phyloP scores from a whole-genome alignment of 2,888 invertebrate genomes.

The Dendrolimus houi region DNA sequence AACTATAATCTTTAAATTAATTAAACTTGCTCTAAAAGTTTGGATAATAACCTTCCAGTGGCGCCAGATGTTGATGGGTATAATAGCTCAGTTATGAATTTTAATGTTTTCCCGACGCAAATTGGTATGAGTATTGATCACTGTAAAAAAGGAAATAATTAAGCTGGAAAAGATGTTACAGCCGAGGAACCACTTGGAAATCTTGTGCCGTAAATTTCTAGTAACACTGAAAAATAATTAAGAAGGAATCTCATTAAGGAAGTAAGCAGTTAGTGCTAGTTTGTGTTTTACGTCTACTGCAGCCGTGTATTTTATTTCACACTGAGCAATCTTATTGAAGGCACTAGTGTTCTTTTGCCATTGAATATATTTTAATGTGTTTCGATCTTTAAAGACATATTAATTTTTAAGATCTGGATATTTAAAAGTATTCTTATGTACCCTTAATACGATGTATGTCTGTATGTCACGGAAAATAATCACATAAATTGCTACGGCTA shows the following conservation, averaged over 20 bases:
- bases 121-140: slow-evolving; percentile 64
- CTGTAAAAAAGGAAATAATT: slow-evolving; percentile 59
- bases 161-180: slow-evolving; percentile 53
- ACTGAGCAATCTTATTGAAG: neutral
- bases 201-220: slow-evolving; percentile 44
- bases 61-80: slow-evolving; percentile 66
- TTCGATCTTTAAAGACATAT: neutral
- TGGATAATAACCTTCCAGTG: slow-evolving; percentile 45
- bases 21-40: neutral
- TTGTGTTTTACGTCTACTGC: slow-evolving; percentile 7
- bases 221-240: slow-evolving; percentile 56
- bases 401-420: neutral
- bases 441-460: no score
- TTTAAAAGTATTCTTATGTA: no score
- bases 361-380: neutral
- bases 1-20: neutral
- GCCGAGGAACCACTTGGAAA: slow-evolving; percentile 44
- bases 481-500: no score
- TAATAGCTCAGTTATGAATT: slow-evolving; percentile 67
- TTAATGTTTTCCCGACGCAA: slow-evolving; percentile 58
- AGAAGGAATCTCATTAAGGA: slow-evolving; percentile 51
- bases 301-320: neutral
- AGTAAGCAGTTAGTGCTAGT: slow-evolving; percentile 21
- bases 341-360: neutral
- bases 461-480: no score